Conservation (phyloP, 2,888 invertebrate genomes). For the Heliconius sara region DNA sequence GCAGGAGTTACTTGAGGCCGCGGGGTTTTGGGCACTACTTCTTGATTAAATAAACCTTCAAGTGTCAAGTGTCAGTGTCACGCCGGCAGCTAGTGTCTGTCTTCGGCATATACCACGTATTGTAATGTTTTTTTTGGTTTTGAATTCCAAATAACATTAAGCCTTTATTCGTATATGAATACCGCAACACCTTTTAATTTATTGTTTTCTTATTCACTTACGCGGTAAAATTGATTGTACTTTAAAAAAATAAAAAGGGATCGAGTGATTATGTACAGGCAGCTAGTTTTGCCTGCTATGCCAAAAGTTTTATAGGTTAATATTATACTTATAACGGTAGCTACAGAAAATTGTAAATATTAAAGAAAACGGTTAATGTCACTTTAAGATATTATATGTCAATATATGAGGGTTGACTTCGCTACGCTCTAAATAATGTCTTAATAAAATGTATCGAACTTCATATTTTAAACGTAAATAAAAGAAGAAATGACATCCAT, state of each 20-base stretch:
- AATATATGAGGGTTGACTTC: constrained; percentile 53
- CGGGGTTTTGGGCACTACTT: constrained; percentile 59
- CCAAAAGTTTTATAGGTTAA: background rate
- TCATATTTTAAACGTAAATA: constrained; percentile 70
- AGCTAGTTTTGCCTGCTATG: too few species aligned
- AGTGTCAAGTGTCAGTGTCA: constrained; percentile 63
- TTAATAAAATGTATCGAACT: constrained; percentile 70
- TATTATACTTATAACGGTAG: constrained; percentile 22
- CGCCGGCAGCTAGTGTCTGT: constrained; percentile 55
- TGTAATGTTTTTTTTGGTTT: constrained; percentile 50
- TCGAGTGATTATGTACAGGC: background rate
- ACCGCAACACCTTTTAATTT: constrained; percentile 45
- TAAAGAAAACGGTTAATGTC: background rate
- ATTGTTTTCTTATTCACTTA: constrained; percentile 33
- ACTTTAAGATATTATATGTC: background rate
- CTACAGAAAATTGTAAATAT: constrained; percentile 5
- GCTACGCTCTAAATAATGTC: constrained; percentile 75
- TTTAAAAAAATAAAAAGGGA: background rate
- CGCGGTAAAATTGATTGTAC: constrained; percentile 2
- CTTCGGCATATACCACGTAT: constrained; percentile 67
- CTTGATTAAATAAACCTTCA: constrained; percentile 84
- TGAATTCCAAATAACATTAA: constrained; percentile 52
- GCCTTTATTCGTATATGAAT: constrained; percentile 41
- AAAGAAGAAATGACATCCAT: constrained; percentile 66
- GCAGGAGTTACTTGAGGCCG: constrained; percentile 68